Evolutionary conservation across 2,888 invertebrate genomes (phyloP).

Genomic region (Luperina nickerlii): DNA sequence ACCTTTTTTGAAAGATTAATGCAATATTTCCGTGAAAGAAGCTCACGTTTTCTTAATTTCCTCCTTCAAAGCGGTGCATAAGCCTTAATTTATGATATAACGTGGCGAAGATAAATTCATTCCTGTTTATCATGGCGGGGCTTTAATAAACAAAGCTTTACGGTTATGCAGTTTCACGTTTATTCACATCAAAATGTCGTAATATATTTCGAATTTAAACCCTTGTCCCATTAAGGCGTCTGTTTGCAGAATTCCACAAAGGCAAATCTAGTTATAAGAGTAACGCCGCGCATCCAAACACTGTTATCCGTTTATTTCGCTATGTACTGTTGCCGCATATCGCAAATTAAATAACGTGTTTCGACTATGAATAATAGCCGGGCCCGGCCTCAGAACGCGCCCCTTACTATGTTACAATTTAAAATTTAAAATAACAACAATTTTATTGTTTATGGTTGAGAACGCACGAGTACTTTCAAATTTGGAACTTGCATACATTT

Average conservation of each 20-base stretch:
- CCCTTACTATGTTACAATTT: constrained; percentile 72
- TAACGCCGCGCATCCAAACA: constrained; percentile 80
- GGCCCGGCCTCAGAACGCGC: constrained; percentile 68
- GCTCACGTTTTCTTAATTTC: constrained; percentile 81
- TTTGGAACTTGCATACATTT: constrained; percentile 53
- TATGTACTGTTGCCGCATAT: constrained; percentile 83
- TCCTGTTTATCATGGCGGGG: constrained; percentile 77
- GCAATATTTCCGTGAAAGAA: constrained; percentile 73
- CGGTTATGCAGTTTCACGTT: constrained; percentile 74
- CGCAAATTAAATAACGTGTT: constrained; percentile 88
- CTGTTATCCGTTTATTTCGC: constrained; percentile 85
- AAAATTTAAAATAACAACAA: constrained; percentile 77
- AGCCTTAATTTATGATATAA: constrained; percentile 80
- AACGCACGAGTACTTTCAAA: constrained; percentile 56
- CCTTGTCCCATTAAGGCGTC: constrained; percentile 81
- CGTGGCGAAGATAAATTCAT: constrained; percentile 81
- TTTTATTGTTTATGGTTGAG: constrained; percentile 63
- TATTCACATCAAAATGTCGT: constrained; percentile 74
- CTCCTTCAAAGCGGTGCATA: constrained; percentile 78
- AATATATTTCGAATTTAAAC: constrained; percentile 85
- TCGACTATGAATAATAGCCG: constrained; percentile 81
- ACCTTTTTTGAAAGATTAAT: constrained; percentile 71
- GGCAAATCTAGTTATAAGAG: constrained; percentile 87
- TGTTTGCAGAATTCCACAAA: constrained; percentile 85
- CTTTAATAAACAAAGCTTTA: constrained; percentile 77